phyloP scores from a whole-genome alignment of 2,113 vertebrate genomes.

The Gavia stellata region DNA sequence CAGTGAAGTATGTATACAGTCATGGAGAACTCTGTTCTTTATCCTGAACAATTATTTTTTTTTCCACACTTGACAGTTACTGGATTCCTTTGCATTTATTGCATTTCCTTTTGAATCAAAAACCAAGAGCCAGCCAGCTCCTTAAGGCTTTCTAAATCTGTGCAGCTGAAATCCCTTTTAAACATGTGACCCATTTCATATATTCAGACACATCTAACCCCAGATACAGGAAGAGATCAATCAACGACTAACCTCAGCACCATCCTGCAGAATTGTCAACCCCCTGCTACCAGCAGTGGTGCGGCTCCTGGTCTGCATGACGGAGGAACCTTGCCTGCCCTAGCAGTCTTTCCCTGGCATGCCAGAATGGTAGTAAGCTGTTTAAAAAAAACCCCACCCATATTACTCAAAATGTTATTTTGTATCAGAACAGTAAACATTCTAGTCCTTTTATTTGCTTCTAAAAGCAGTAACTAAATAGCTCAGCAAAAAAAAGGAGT shows the following conservation, averaged over 20 bases:
- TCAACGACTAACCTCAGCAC: background rate
- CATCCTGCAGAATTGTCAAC: background rate
- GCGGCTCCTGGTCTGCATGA: background rate
- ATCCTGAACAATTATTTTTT: background rate
- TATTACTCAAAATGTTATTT: background rate
- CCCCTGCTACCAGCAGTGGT: background rate
- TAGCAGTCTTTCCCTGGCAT: background rate
- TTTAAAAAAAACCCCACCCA: background rate
- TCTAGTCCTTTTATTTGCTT: background rate
- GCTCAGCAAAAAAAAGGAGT: background rate
- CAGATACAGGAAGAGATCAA: background rate
- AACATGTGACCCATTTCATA: background rate
- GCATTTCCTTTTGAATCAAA: background rate
- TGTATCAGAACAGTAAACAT: background rate
- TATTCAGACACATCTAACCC: background rate
- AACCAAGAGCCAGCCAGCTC: background rate
- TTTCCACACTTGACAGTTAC: background rate
- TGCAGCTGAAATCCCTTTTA: background rate
- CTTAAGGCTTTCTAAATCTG: background rate
- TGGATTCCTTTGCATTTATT: background rate
- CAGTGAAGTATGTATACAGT: background rate
- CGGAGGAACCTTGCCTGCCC: background rate
- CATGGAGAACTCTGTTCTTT: background rate
- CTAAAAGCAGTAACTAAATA: background rate
- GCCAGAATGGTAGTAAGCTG: background rate